phyloP scores from a whole-genome alignment of 2,113 vertebrate genomes.

The Drymodes brunneopygia region DNA sequence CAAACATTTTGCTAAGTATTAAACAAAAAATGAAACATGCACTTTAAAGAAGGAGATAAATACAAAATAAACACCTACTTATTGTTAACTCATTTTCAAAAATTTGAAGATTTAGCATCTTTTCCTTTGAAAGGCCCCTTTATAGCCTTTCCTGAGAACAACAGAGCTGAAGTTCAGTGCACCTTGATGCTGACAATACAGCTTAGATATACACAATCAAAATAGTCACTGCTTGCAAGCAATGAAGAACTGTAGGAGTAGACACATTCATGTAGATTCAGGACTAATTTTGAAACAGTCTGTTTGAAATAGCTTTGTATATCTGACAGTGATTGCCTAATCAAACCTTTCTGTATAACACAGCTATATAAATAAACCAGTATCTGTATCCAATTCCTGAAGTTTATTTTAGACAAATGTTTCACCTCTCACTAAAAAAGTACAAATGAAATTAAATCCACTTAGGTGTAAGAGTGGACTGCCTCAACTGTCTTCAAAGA shows the following conservation, averaged over 20 bases:
- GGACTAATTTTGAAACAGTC: not conserved
- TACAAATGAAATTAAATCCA: not conserved
- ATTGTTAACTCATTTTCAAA: not conserved
- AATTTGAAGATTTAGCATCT: not conserved
- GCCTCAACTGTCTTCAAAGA: not conserved
- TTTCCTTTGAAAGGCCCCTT: not conserved
- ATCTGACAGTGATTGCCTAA: not conserved
- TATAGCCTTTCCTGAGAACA: not conserved
- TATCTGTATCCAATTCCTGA: not conserved
- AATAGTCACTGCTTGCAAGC: not conserved
- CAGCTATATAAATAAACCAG: not conserved
- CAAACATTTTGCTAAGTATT: conserved; percentile 84
- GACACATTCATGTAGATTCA: not conserved
- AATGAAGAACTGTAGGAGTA: not conserved
- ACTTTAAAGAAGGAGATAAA: not conserved
- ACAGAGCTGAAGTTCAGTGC: not conserved
- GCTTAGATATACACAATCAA: not conserved
- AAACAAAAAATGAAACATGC: conserved; percentile 4
- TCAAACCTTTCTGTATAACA: not conserved
- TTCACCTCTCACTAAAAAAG: not conserved
- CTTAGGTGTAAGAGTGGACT: not conserved
- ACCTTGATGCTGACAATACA: not conserved
- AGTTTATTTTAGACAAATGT: not conserved
- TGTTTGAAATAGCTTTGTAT: no score
- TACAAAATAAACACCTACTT: not conserved